phyloP scores from a whole-genome alignment of 2,888 invertebrate species.

The Eurytoma adleriae region DNA sequence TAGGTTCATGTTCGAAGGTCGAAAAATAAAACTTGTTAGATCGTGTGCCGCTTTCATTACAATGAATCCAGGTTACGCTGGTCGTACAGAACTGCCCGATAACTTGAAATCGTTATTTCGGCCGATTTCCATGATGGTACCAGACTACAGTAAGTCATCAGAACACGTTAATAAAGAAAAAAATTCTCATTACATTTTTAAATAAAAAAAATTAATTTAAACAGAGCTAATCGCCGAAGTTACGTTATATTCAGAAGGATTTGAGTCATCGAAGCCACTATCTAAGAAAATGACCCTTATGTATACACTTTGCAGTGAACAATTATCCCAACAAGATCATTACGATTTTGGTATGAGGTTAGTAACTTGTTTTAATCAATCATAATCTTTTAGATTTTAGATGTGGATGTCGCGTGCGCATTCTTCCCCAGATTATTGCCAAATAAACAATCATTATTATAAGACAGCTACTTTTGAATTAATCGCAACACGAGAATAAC shows the following conservation, averaged over 20 bases:
- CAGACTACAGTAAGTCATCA: slow-evolving; percentile 86
- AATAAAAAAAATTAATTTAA: background rate
- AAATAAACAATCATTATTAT: too few relatives aligned
- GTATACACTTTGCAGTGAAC: slow-evolving; percentile 94
- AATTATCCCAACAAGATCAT: slow-evolving; percentile 93
- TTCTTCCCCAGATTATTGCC: too few relatives aligned
- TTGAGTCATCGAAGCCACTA: slow-evolving; percentile 90
- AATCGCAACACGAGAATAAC: too few relatives aligned
- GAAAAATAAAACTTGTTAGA: slow-evolving; percentile 88
- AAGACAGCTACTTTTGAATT: too few relatives aligned
- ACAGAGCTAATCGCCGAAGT: slow-evolving; percentile 91
- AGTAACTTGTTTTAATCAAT: too few relatives aligned
- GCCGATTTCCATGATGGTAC: slow-evolving; percentile 95
- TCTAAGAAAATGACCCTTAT: slow-evolving; percentile 95
- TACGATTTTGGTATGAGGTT: slow-evolving; percentile 93
- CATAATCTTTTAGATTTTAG: too few relatives aligned
- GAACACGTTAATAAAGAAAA: background rate
- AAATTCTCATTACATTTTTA: background rate
- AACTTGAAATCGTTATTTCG: slow-evolving; percentile 92
- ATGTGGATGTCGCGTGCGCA: too few relatives aligned
- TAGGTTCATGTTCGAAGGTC: slow-evolving; percentile 92
- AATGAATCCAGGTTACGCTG: slow-evolving; percentile 96
- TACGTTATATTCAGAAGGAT: slow-evolving; percentile 94
- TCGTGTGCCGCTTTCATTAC: slow-evolving; percentile 92
- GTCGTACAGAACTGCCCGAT: slow-evolving; percentile 91